These are phyloP conservation scores for Sardina pilchardus DNA, from an alignment of 2,113 vertebrate genomes.

Conservation along the genomic window DNA sequence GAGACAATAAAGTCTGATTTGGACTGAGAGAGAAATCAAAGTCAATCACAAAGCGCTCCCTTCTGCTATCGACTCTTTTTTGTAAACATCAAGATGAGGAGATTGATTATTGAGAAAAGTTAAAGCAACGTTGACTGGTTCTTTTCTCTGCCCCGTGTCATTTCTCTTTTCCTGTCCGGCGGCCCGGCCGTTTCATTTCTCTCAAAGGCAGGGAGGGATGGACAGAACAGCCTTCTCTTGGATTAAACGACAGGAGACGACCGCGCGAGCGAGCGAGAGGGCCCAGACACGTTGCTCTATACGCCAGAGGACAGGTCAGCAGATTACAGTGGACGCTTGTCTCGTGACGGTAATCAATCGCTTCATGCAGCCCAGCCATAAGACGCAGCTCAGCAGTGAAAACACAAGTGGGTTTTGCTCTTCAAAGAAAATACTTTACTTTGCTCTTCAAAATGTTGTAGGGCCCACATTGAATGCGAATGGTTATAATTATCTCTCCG, in stretches of 20 bases:
- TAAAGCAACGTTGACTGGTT: constrained; percentile 62
- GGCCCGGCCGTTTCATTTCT: constrained; percentile 36
- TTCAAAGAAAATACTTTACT: background rate
- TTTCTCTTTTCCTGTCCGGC: constrained; percentile 47
- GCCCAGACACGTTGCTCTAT: background rate
- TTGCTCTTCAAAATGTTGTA: background rate
- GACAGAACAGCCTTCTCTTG: constrained; percentile 4
- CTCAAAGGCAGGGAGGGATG: constrained; percentile 1
- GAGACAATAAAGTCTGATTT: constrained; percentile 72
- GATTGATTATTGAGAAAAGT: constrained; percentile 76
- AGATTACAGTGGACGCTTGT: constrained; percentile 7
- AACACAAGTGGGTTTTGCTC: background rate
- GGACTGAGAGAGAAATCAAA: constrained; percentile 75
- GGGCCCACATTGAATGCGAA: background rate
- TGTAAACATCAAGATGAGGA: constrained; percentile 75
- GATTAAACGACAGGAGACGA: background rate
- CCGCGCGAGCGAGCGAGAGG: background rate
- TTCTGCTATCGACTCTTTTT: constrained; percentile 75
- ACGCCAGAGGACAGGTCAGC: background rate
- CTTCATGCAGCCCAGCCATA: background rate
- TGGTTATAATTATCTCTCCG: background rate
- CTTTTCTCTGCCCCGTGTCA: constrained; percentile 61
- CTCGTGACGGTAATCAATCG: constrained; percentile 6
- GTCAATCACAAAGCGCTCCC: constrained; percentile 73
- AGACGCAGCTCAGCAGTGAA: background rate